Conservation (phyloP, 2,113 vertebrate genomes). For the Orthochromis indermauri region DNA sequence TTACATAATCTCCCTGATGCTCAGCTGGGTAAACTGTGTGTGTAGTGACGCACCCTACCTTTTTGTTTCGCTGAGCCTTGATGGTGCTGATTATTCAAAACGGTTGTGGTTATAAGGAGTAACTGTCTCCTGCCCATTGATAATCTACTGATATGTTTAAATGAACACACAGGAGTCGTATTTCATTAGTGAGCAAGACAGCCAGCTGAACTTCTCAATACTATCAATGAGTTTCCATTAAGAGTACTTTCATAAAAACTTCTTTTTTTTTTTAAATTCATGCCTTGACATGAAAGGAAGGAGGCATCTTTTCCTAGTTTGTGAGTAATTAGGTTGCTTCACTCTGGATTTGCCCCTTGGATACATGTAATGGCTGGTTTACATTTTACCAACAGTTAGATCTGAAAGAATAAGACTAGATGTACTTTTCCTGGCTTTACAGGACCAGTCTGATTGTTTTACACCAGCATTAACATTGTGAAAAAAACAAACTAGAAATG, state of each 20-base stretch:
- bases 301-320: not conserved
- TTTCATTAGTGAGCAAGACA: not conserved
- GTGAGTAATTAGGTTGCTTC: not conserved
- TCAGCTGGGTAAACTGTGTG: conserved; percentile 1
- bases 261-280: rapidly evolving
- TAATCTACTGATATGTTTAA: not conserved
- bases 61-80: not conserved
- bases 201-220: not conserved
- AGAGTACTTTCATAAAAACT: not conserved
- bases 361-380: not conserved
- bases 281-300: not conserved
- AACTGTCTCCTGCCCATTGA: not conserved
- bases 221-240: not conserved
- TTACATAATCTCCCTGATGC: conserved; percentile 26
- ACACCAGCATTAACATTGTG: not conserved
- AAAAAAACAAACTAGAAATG: not conserved
- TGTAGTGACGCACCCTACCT: not conserved
- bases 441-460: not conserved
- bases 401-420: not conserved
- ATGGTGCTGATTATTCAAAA: not conserved
- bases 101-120: not conserved
- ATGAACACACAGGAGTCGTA: not conserved
- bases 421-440: not conserved
- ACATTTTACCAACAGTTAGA: not conserved
- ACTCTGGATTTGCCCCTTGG: not conserved